Percentiles rank a stretch among this genome's conserved stretches.
phyloP scores from a whole-genome alignment of 1,140 invertebrate genomes.

The Drosophila equinoxialis region DNA sequence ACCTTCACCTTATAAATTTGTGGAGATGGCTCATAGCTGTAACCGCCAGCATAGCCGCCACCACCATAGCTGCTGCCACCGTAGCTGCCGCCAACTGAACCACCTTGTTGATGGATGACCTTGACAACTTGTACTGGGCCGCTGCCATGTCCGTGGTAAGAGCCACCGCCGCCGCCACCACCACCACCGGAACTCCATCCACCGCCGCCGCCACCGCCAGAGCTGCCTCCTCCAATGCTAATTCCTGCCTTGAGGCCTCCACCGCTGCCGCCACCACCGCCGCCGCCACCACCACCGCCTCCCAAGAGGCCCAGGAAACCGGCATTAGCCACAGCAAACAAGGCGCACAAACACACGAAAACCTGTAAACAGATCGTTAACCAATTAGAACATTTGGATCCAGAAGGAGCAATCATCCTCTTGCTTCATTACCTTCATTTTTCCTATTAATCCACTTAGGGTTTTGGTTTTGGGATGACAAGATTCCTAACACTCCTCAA shows the following conservation, averaged over 20 bases:
- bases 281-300: conserved; percentile 45
- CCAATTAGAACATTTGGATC: conserved; percentile 2
- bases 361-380: conserved; percentile 36
- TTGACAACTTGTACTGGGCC: conserved; percentile 45
- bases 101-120: conserved; percentile 54
- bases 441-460: conserved; percentile 58
- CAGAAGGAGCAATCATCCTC: background rate
- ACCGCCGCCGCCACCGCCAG: conserved; percentile 40
- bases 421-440: conserved; percentile 58
- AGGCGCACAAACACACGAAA: conserved; percentile 72
- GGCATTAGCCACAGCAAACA: conserved; percentile 73
- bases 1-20: conserved; percentile 73
- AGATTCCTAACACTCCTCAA: conserved; percentile 48
- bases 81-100: conserved; percentile 20
- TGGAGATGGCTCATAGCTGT: conserved; percentile 54
- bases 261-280: conserved; percentile 35
- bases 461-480: conserved; percentile 36
- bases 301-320: conserved; percentile 69
- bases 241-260: conserved; percentile 46
- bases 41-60: conserved; percentile 46
- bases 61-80: conserved; percentile 30
- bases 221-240: conserved; percentile 42
- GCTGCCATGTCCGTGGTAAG: conserved; percentile 27
- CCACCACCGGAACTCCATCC: conserved; percentile 42
- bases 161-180: conserved; percentile 29